phyloP scores from a whole-genome alignment of 2,797 vertebrate genomes.

The Cossypha dichroa region DNA sequence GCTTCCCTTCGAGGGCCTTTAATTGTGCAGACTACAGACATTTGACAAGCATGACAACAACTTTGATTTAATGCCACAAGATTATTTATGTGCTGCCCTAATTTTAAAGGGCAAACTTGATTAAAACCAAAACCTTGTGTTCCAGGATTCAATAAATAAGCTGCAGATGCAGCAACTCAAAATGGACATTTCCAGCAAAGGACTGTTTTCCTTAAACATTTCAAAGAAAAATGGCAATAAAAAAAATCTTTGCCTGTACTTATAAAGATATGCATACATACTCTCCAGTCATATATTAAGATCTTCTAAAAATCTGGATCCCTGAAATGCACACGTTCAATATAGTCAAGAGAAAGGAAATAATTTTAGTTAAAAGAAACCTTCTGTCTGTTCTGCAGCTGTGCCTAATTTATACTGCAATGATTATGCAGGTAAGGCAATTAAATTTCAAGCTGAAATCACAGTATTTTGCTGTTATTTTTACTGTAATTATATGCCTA shows the following conservation, averaged over 20 bases:
- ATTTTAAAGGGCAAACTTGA: slow-evolving; percentile 36
- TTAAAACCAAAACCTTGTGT: neutral
- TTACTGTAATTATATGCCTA: neutral
- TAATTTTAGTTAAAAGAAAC: neutral
- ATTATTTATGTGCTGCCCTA: slow-evolving; percentile 33
- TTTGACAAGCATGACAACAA: slow-evolving; percentile 28
- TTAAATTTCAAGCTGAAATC: slow-evolving; percentile 26
- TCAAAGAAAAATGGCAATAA: neutral
- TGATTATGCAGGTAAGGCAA: slow-evolving; percentile 22
- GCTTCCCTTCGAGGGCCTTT: neutral
- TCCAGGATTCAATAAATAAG: neutral
- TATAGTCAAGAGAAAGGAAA: neutral
- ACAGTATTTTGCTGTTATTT: neutral
- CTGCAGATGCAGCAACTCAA: neutral
- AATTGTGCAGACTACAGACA: slow-evolving; percentile 5
- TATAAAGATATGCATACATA: neutral
- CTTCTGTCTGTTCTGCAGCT: neutral
- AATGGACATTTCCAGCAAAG: neutral
- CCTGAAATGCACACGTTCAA: neutral
- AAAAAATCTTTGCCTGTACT: neutral
- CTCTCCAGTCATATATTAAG: neutral
- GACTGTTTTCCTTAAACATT: neutral
- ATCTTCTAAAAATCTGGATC: neutral
- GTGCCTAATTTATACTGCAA: neutral
- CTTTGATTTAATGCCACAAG: slow-evolving; percentile 16